These are phyloP conservation scores for Bostrychus sinensis DNA, from an alignment of 2,113 vertebrate genomes.

Conservation along the genomic window DNA sequence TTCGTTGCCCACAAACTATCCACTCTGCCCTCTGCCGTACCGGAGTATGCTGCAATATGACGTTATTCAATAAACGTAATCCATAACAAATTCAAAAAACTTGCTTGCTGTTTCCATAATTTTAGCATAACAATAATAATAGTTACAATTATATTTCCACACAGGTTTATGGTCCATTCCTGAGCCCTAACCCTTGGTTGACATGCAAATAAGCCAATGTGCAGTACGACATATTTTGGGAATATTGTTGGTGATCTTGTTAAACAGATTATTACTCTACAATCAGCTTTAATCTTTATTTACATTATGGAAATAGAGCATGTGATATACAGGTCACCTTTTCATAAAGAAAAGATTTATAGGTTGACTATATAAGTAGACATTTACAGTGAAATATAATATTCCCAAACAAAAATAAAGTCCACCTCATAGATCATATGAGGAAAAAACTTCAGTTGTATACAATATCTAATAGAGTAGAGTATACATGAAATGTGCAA, in stretches of 20 bases:
- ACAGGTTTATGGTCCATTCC: too few relatives aligned
- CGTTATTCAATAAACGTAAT: too few relatives aligned
- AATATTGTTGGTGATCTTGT: neutral
- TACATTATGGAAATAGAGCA: constrained; percentile 72
- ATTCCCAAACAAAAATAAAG: constrained; percentile 52
- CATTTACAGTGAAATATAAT: constrained; percentile 58
- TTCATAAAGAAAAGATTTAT: constrained; percentile 50
- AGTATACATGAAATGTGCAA: constrained; percentile 73
- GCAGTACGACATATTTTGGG: too few relatives aligned
- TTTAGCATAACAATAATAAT: too few relatives aligned
- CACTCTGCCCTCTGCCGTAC: neutral
- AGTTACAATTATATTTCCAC: too few relatives aligned
- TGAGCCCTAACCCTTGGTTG: too few relatives aligned
- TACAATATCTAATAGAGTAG: constrained; percentile 67
- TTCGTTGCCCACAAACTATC: neutral
- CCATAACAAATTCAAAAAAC: too few relatives aligned
- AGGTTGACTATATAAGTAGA: constrained; percentile 48
- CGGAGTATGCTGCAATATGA: neutral
- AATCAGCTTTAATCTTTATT: constrained; percentile 76
- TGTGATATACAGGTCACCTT: constrained; percentile 41
- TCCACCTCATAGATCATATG: constrained; percentile 60
- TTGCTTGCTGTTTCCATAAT: too few relatives aligned
- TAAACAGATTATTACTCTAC: neutral
- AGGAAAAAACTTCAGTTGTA: constrained; percentile 63
- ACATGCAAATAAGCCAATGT: too few relatives aligned